Evolutionary conservation across 1,140 invertebrate species (phyloP), one percentile per base, ranked within the genome.

Genomic region (Melanaphis sacchari): DNA sequence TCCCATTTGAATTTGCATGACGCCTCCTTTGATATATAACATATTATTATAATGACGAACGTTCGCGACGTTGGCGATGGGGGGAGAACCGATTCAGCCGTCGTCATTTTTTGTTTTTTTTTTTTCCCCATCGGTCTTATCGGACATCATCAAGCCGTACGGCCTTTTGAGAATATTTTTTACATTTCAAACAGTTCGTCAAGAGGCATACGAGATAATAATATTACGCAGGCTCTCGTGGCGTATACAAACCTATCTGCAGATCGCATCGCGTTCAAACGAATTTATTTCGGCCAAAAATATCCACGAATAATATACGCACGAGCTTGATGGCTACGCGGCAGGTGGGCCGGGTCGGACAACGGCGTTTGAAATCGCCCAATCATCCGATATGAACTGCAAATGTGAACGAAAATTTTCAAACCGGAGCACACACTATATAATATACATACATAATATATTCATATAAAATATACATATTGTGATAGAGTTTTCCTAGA

Each of bases 1-100:
- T 88, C 41, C 31, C 84, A 24, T 85, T 40, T 43, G 43, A 88
- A 91, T 93, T 84, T 93, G 91, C 76, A 84, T 93, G 91, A 38
- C 81, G 36, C 38, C 15, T 26, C 46, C 81, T 93, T 93, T 93
- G 91, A 93, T 82, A 54, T 54, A 89, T 18, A 15, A 49, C 26
- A 18, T 26, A 84, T n/a, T 87, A 87, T 88, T 36, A 52, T 89
- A 89, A 89, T 89, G 87, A 89, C n/a, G 87, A 31, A 52, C 87
- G 87, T 11, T 18, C 11, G n/a, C 22, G 43, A 2, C 43, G 22
- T 9, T 24, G 81, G 21, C 84, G 43, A 88, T 24, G n/a, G 8
- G 43, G 43, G 87, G 8, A 7, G 87, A 26, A 52, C 18, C 41
- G 1, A 46, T 36, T 88, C 21, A 0, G 85, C 22, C 85, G n/a